Conservation (phyloP, 2,888 invertebrate species). For the Tipula lateralis region DNA sequence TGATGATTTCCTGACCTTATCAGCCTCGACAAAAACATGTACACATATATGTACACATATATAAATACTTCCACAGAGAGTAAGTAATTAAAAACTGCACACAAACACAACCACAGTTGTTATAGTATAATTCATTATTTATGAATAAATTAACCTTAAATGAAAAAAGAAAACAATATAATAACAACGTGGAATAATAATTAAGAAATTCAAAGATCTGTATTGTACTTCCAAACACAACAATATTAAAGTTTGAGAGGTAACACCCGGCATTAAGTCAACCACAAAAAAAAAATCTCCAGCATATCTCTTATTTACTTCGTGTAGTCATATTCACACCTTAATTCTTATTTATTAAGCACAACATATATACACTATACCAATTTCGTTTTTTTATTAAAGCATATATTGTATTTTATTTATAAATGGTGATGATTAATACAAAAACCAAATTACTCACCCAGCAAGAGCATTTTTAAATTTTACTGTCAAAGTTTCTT, state of each 20-base stretch:
- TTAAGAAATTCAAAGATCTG: neutral
- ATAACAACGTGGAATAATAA: neutral
- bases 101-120: neutral
- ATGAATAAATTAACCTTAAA: slow-evolving; percentile 4
- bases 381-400: neutral
- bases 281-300: neutral
- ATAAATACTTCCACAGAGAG: neutral
- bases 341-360: neutral
- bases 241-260: neutral
- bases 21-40: neutral
- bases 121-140: neutral
- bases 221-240: neutral
- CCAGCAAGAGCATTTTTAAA: slow-evolving; percentile 94
- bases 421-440: slow-evolving; percentile 21
- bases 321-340: neutral
- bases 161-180: neutral
- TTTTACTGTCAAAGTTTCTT: slow-evolving; percentile 92
- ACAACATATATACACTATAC: neutral
- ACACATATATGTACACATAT: no score
- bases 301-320: neutral
- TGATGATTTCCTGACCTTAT: slow-evolving; percentile 20
- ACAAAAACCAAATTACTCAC: slow-evolving; percentile 52
- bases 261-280: neutral
- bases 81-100: slow-evolving; percentile 3
- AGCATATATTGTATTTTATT: neutral